These are phyloP conservation scores for Melinaea menophilus DNA, from an alignment of 2,888 invertebrate genomes.

Conservation along the genomic window DNA sequence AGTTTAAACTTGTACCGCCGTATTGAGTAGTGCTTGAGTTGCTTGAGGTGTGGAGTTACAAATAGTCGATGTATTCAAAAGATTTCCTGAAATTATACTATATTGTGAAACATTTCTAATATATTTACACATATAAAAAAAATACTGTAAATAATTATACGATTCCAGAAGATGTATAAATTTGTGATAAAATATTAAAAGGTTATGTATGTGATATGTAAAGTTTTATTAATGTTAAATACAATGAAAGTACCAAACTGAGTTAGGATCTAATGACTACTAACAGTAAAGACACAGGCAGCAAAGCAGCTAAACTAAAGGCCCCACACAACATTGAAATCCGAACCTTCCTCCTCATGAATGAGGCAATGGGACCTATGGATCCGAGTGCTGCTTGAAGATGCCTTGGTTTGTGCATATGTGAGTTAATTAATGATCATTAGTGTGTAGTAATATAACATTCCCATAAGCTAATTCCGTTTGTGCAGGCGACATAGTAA, in stretches of 20 bases:
- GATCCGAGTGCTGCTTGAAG: slow-evolving; percentile 69
- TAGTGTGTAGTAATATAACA: slow-evolving; percentile 60
- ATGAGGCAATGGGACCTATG: slow-evolving; percentile 66
- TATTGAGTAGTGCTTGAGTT: slow-evolving; percentile 55
- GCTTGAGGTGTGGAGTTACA: slow-evolving; percentile 47
- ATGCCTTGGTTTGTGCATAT: slow-evolving; percentile 55
- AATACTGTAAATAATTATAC: neutral
- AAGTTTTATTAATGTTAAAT: neutral
- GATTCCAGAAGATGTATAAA: neutral
- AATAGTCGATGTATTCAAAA: slow-evolving; percentile 55
- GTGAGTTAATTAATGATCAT: slow-evolving; percentile 45
- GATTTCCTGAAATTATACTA: slow-evolving; percentile 62
- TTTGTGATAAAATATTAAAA: neutral
- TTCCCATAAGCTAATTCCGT: slow-evolving; percentile 73
- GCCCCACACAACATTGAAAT: slow-evolving; percentile 49
- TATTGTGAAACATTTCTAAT: slow-evolving; percentile 14
- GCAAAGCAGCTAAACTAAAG: slow-evolving; percentile 52
- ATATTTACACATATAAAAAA: slow-evolving; percentile 9
- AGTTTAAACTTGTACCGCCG: slow-evolving; percentile 57
- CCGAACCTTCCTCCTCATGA: slow-evolving; percentile 66
- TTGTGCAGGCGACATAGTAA: slow-evolving; percentile 73
- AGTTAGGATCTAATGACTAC: slow-evolving; percentile 32
- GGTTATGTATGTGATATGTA: neutral
- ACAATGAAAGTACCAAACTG: neutral
- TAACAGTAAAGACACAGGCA: slow-evolving; percentile 43